Percentiles rank a stretch among this genome's conserved stretches.
These are phyloP conservation scores for Brachynemurus nebulosus DNA, from an alignment of 2,888 invertebrate genomes.

Conservation along the genomic window DNA sequence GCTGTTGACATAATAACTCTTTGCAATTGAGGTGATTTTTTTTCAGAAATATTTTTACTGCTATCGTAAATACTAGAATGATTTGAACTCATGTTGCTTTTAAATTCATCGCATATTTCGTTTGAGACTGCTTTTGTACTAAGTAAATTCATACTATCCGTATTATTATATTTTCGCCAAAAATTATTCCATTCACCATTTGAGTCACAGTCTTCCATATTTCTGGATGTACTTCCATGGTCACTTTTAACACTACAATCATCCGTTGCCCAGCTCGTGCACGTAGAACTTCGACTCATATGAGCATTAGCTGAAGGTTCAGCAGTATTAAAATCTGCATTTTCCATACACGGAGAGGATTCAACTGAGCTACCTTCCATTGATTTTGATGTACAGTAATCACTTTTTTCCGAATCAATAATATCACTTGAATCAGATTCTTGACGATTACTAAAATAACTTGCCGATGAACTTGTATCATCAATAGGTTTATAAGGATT, in stretches of 20 bases:
- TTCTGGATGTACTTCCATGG: constrained; percentile 1
- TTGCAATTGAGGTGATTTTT: constrained; percentile 9
- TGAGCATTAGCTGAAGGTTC: neutral
- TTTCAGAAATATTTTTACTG: neutral
- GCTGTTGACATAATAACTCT: constrained; percentile 25
- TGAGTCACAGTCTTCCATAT: constrained; percentile 21
- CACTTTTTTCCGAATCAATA: constrained; percentile 2
- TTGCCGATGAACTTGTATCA: constrained; percentile 6
- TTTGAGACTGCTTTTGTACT: neutral
- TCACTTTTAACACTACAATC: constrained; percentile 4
- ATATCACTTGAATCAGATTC: constrained; percentile 1
- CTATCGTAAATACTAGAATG: neutral
- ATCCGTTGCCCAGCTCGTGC: constrained; percentile 3
- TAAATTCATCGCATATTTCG: neutral
- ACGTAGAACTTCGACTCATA: constrained; percentile 1
- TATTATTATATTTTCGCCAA: constrained; percentile 32
- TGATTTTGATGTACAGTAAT: neutral
- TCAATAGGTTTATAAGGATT: constrained; percentile 3
- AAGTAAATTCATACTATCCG: constrained; percentile 16
- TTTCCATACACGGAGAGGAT: neutral
- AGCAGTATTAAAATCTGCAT: neutral
- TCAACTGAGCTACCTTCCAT: neutral
- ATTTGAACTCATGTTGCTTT: neutral
- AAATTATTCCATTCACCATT: constrained; percentile 33
- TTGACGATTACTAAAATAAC: neutral